These are phyloP conservation scores for Gadus chalcogrammus DNA, from an alignment of 2,113 vertebrate species.

Conservation along the genomic window DNA sequence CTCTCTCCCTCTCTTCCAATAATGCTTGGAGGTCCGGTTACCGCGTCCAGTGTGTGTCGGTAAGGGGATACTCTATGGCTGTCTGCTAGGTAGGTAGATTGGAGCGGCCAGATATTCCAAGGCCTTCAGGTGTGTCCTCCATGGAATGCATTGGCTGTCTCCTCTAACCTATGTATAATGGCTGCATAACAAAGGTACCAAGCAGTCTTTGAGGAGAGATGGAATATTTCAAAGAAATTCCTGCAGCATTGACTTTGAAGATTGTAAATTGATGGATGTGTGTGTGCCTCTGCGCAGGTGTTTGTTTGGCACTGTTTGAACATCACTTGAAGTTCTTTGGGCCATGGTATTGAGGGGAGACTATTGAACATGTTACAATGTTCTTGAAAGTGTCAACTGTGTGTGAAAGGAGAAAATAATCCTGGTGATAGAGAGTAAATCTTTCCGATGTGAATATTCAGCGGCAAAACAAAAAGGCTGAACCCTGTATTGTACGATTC, in stretches of 20 bases:
- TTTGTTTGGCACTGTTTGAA: conserved; percentile 19
- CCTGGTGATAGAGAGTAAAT: too few relatives aligned
- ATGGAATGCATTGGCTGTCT: conserved; percentile 40
- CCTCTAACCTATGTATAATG: background rate
- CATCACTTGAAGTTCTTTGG: background rate
- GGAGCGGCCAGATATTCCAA: background rate
- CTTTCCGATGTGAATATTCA: too few relatives aligned
- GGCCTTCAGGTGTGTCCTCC: conserved; percentile 47
- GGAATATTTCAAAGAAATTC: conserved; percentile 20
- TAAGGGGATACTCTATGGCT: conserved; percentile 40
- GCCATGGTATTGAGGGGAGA: conserved; percentile 3
- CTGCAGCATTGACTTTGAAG: background rate
- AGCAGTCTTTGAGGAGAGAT: conserved; percentile 32
- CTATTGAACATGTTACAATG: too few relatives aligned
- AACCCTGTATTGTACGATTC: too few relatives aligned
- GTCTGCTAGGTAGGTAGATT: conserved; percentile 19
- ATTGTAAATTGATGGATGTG: background rate
- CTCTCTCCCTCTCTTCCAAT: background rate
- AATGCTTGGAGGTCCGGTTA: conserved; percentile 44
- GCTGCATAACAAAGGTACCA: background rate
- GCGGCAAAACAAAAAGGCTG: too few relatives aligned
- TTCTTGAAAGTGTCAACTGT: too few relatives aligned
- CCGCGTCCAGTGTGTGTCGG: conserved; percentile 31
- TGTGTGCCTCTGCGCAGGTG: background rate
- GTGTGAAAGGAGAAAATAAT: too few relatives aligned